Base-by-base conservation (phyloP, 2,888 invertebrate genomes). In the Dryococelus australis region DNA sequence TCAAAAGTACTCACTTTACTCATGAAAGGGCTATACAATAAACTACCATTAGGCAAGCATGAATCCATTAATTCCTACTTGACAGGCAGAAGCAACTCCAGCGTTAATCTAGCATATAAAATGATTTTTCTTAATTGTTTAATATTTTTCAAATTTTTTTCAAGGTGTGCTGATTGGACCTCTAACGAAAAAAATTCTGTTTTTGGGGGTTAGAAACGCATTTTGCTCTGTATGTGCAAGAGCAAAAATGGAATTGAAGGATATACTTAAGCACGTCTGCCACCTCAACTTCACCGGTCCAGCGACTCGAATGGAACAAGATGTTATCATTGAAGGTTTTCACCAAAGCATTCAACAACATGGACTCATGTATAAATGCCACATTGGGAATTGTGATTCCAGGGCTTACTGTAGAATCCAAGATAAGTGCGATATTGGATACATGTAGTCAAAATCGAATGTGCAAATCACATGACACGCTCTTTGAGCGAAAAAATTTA, bases 311-410 rank as follows among this genome's bases (percentile, higher is more conserved):
- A 90, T 90, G 89, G 89, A 90, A 87, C 87, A 89, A 9, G 87
- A 87, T 26, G 88, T 88, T 2, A 87, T 89, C 9, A 84, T 87
- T 43, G 89, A 89, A 80, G 90, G 0, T n/a, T 90, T 90, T 85
- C 12, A 79, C 10, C 81, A 81, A 28, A 90, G 89, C 47, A 78
- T 88, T 6, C 53, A 85, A 16, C 87, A 87, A 86, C 88, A 90
- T 78, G 87, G 88, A 13, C 16, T 89, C 5, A 83, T 86, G 24
- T 89, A 89, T 84, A 84, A 84, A 12, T 83, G 27, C 51, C 78
- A 89, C 28, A 87, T 90, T 0, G 88, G 88, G 13, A 90, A 90
- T 86, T 89, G 90, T 5, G 90, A 90, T 28, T 89, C 89, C 9
- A 86, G 87, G 35, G 88, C 89, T 0, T 89, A 87, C 24, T 65